Percentiles rank a stretch among this genome's conserved stretches.
phyloP scores from a whole-genome alignment of 2,113 vertebrate genomes.

The Alouatta palliata region DNA sequence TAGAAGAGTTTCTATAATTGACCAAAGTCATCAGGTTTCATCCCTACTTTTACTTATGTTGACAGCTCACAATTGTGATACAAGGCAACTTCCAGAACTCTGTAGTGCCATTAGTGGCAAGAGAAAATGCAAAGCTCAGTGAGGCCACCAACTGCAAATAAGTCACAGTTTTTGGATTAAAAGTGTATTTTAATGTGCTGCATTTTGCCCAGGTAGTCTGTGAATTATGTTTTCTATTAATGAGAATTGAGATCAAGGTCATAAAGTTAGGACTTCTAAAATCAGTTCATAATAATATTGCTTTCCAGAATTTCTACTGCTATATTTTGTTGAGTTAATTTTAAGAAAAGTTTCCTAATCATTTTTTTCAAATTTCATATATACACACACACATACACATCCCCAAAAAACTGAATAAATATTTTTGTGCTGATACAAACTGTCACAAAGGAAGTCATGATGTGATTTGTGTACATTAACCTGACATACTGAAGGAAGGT shows the following conservation, averaged over 20 bases:
- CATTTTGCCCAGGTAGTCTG: conserved; percentile 60
- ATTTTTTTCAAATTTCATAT: not conserved
- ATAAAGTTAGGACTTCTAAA: conserved; percentile 28
- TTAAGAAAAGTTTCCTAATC: not conserved
- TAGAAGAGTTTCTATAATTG: conserved; percentile 71
- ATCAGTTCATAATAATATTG: not conserved
- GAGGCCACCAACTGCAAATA: conserved; percentile 66
- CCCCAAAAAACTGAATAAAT: not conserved
- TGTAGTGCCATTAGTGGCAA: conserved; percentile 73
- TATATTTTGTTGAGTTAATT: conserved; percentile 26
- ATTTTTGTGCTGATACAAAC: not conserved
- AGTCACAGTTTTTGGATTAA: conserved; percentile 69
- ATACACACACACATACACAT: not conserved
- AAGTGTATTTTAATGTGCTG: conserved; percentile 60
- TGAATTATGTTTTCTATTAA: conserved; percentile 56
- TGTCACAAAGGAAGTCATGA: not conserved
- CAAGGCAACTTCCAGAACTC: conserved; percentile 68
- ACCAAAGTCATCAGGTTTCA: conserved; percentile 61
- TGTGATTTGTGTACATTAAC: not conserved
- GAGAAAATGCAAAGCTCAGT: conserved; percentile 67
- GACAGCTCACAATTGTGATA: conserved; percentile 70
- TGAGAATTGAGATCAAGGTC: conserved; percentile 20
- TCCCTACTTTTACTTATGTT: conserved; percentile 69
- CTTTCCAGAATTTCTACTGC: not conserved
- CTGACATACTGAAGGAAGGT: not conserved